Base-by-base conservation (phyloP, 2,797 vertebrate genomes). In the Halcyon chelicuti region DNA sequence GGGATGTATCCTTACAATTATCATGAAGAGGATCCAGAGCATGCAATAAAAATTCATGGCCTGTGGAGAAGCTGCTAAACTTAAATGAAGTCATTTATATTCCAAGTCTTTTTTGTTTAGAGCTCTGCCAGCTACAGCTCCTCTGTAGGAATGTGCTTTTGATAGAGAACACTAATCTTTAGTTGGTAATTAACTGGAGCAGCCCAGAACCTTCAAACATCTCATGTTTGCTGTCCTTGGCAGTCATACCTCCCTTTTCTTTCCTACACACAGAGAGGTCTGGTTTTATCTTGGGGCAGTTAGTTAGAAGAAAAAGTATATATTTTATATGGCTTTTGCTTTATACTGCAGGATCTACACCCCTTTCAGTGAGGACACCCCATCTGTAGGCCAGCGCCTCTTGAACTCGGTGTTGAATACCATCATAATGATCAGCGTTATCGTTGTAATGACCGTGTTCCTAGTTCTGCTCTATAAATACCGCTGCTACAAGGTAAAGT, bases 381-480 rank as follows among this genome's bases (percentile, higher is more conserved):
- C 98, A 0, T 99, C 98, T 0, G 99, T 99, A 47, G 99, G 99
- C 66, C 99, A 99, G 75, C 98, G 99, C 31, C 98, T 99, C 31
- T 98, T 99, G 93, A 99, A 99, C 97, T 99, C 99, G 0, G 98
- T 99, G 93, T 97, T 99, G 83, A 99, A 99, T 98, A 99, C 99
- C 54, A 97, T 99, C 87, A 98, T 99, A 94, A 99, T 99, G 99
- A 99, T 99, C 98, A 99, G 99, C 10, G 99, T 99, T 97, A 99
- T 99, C 14, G 98, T 99, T 40, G 98, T 99, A 81, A 99, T 99
- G 99, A 99, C 99, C 0, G 98, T 99, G 94, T 98, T 99, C 93
- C 98, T 99, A 89, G 99, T 99, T 8, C 82, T 99, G 42, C 98
- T 99, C 62, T 99, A 99, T 96, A 99, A 99, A 95, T 99, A 99